Evolutionary conservation across 1,140 invertebrate genomes (phyloP).

Genomic region (Copidosoma floridanum): DNA sequence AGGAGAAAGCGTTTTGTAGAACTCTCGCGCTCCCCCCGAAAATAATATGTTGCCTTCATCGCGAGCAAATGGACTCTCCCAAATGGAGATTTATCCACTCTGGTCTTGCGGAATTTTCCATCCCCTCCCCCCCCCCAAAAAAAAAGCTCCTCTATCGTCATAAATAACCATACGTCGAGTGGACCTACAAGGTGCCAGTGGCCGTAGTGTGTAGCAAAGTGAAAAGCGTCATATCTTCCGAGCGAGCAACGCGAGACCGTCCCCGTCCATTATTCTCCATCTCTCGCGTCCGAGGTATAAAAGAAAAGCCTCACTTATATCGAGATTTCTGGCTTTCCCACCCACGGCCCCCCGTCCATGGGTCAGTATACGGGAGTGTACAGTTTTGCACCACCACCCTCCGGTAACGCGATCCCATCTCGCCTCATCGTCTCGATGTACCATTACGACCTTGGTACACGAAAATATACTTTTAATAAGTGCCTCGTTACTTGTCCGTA

Average conservation of each 20-base stretch:
- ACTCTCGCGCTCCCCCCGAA: too few species aligned
- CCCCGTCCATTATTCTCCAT: slow-evolving; percentile 53
- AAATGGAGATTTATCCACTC: too few species aligned
- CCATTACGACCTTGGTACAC: slow-evolving; percentile 2
- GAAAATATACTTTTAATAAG: slow-evolving; percentile 23
- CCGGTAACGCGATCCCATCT: slow-evolving; percentile 2
- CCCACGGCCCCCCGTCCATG: background rate
- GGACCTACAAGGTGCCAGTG: too few species aligned
- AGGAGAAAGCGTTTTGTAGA: too few species aligned
- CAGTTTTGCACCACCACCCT: background rate
- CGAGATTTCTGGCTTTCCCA: slow-evolving; percentile 44
- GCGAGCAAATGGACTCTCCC: too few species aligned
- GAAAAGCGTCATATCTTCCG: slow-evolving; percentile 47
- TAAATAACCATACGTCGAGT: slow-evolving; percentile 4
- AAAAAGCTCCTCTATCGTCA: too few species aligned
- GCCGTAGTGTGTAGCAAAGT: slow-evolving; percentile 25
- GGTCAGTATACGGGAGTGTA: background rate
- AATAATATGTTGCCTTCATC: too few species aligned
- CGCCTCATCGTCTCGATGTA: background rate
- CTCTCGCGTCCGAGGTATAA: slow-evolving; percentile 45
- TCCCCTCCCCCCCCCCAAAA: too few species aligned
- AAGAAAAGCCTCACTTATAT: slow-evolving; percentile 53
- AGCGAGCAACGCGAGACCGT: slow-evolving; percentile 31
- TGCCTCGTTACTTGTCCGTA: too few species aligned
- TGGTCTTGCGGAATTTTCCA: too few species aligned